Conservation (phyloP, 1,140 invertebrate species). For the Phocides pigmalion region DNA sequence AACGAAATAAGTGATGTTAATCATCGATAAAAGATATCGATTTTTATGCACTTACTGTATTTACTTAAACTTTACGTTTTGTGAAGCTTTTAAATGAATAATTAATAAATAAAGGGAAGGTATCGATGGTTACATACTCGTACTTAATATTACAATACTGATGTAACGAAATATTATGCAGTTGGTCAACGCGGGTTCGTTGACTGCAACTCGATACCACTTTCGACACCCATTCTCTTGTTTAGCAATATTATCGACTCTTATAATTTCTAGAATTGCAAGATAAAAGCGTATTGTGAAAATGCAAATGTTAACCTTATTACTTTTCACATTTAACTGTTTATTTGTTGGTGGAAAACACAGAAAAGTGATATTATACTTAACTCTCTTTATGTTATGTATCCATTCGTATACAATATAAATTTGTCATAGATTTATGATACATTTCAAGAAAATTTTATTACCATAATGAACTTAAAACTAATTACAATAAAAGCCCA, state of each 20-base stretch:
- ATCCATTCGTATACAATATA: too few species aligned
- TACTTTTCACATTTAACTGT: slow-evolving; percentile 1
- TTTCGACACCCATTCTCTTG: slow-evolving; percentile 36
- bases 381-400: too few species aligned
- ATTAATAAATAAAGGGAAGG: not conserved
- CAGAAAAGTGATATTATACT: not conserved
- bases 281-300: slow-evolving; percentile 23
- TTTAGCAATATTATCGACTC: slow-evolving; percentile 31
- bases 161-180: slow-evolving; percentile 25
- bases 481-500: too few species aligned
- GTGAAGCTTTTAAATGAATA: too few species aligned
- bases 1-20: too few species aligned
- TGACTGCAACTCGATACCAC: slow-evolving; percentile 18
- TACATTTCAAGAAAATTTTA: too few species aligned
- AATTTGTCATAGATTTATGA: too few species aligned
- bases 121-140: not conserved
- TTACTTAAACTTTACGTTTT: too few species aligned
- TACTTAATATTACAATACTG: slow-evolving; percentile 22
- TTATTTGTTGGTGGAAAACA: not conserved
- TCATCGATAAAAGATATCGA: too few species aligned
- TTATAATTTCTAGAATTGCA: slow-evolving; percentile 20
- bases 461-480: too few species aligned
- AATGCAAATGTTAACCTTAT: slow-evolving; percentile 15
- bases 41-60: too few species aligned
- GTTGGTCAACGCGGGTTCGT: slow-evolving; percentile 19